Evolutionary conservation across 2,113 vertebrate species (phyloP).

Genomic region (Daubentonia madagascariensis): DNA sequence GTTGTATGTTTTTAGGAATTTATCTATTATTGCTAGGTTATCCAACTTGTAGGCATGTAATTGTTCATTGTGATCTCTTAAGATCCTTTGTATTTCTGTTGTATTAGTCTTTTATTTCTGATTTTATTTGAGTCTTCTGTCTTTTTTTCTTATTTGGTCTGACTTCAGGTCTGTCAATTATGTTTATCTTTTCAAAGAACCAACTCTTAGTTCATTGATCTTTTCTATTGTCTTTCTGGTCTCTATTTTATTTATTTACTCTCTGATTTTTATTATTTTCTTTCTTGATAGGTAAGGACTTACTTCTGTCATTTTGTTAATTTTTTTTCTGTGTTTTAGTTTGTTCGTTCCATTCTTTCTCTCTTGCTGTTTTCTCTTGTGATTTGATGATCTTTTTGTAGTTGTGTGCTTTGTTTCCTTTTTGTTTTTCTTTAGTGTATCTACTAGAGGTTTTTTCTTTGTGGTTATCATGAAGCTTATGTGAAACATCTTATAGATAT

Average conservation of each 20-base stretch:
- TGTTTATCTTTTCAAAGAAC: too few species aligned
- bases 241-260: not conserved
- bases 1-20: not conserved
- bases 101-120: not conserved
- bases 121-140: not conserved
- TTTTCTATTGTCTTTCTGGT: not conserved
- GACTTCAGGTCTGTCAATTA: too few species aligned
- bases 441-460: not conserved
- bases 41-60: not conserved
- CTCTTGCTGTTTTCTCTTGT: too few species aligned
- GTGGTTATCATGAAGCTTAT: not conserved
- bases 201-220: not conserved
- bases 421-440: not conserved
- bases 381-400: not conserved
- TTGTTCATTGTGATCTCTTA: not conserved
- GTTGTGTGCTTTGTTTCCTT: not conserved
- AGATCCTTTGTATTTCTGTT: not conserved
- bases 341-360: not conserved
- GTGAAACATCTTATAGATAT: not conserved
- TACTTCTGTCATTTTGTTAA: not conserved
- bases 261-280: not conserved
- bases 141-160: too few species aligned
- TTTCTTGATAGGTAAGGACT: not conserved
- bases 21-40: not conserved
- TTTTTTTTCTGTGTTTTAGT: not conserved